phyloP scores from a whole-genome alignment of 2,888 invertebrate species.

The Suillia variegata region DNA sequence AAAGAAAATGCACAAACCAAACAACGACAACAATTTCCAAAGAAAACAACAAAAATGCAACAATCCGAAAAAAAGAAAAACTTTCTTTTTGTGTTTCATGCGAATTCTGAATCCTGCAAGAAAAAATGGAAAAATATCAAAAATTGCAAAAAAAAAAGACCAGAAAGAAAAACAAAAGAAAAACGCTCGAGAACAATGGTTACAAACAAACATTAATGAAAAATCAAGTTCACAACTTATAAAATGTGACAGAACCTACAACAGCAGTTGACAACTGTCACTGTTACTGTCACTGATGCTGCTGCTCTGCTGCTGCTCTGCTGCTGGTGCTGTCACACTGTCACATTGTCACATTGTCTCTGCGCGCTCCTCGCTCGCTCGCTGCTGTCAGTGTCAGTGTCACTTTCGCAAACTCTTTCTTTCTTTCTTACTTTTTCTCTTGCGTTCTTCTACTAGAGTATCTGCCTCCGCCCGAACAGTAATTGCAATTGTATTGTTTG shows the following conservation, averaged over 20 bases:
- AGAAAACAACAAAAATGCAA: too few species aligned
- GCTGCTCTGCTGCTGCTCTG: slow-evolving; percentile 5
- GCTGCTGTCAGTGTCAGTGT: not conserved
- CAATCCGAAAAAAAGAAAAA: too few species aligned
- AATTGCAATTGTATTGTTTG: too few species aligned
- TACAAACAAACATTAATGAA: slow-evolving; percentile 7
- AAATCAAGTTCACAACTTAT: slow-evolving; percentile 28
- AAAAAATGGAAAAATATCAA: not conserved
- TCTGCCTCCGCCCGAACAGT: too few species aligned
- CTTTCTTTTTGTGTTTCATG: not conserved
- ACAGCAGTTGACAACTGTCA: slow-evolving; percentile 34
- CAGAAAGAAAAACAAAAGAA: too few species aligned
- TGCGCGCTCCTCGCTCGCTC: too few species aligned
- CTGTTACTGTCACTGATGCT: slow-evolving; percentile 29
- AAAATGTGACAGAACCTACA: slow-evolving; percentile 31
- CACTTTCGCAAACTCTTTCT: not conserved
- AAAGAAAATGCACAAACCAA: too few species aligned
- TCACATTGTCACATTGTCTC: too few species aligned
- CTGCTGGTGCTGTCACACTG: too few species aligned
- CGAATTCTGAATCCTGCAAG: not conserved
- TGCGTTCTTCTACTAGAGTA: too few species aligned
- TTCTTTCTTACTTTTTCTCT: not conserved
- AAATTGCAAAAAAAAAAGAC: not conserved
- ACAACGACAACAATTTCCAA: too few species aligned
- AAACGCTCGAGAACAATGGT: not conserved